These are phyloP conservation scores for Phanerotoma sp. DNA, from an alignment of 2,888 invertebrate genomes.

Conservation along the genomic window DNA sequence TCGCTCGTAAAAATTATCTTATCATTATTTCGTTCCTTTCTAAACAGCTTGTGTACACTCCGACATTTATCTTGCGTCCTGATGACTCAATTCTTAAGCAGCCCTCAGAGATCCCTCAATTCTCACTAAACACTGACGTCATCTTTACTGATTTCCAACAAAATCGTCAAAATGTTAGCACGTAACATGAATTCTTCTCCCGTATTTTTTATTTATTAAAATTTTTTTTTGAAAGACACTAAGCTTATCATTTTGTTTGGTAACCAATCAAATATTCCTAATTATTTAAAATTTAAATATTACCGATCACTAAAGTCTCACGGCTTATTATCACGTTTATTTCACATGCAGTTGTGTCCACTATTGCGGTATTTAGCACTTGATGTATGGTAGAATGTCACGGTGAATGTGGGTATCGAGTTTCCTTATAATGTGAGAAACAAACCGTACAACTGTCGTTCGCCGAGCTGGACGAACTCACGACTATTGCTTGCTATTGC, in stretches of 20 bases:
- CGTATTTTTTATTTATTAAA: too few species aligned
- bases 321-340: background rate
- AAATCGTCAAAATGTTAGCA: too few species aligned
- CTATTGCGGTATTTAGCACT: slow-evolving; percentile 14
- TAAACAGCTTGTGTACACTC: background rate
- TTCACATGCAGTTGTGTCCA: background rate
- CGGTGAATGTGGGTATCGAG: slow-evolving; percentile 4
- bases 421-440: background rate
- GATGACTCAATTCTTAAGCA: slow-evolving; percentile 13
- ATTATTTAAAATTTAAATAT: background rate
- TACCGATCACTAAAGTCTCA: background rate
- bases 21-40: background rate
- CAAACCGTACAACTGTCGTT: background rate
- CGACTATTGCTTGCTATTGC: slow-evolving; percentile 4
- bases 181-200: too few species aligned
- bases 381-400: slow-evolving; percentile 14
- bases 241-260: too few species aligned
- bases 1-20: too few species aligned
- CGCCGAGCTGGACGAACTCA: slow-evolving; percentile 13
- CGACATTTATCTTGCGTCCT: too few species aligned
- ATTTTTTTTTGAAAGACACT: too few species aligned
- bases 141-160: background rate
- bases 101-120: too few species aligned
- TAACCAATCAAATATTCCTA: too few species aligned
- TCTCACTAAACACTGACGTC: slow-evolving; percentile 2